Evolutionary conservation across 2,797 vertebrate genomes (phyloP), one percentile per base, ranked within the genome.

Genomic region (Smutsia gigantea): DNA sequence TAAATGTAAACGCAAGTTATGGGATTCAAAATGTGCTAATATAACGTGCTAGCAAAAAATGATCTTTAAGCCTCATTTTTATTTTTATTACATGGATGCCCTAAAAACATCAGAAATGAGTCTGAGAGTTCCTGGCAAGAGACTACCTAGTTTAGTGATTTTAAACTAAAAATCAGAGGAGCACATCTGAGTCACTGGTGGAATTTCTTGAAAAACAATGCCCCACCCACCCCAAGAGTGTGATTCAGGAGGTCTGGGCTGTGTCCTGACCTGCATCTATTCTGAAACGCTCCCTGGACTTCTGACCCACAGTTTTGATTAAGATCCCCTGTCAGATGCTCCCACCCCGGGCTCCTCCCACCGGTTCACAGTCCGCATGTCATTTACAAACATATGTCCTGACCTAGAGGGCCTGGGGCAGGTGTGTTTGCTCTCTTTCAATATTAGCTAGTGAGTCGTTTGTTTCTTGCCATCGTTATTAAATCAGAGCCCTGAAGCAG

Each of bases 401-500:
- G 66, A 86, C 57, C 49, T 49, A n/a, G n/a, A 90, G 68, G 55
- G 78, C 78, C 90, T 12, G 27, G 68, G 91, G 87, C 77, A 71
- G 93, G 81, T 64, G 68, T 69, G 13, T 85, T 66, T 90, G 90
- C 12, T 29, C 68, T 94, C 71, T 79, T 83, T 90, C 69, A 68
- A 21, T 31, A 75, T 71, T 49, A 93, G 77, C 79, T 68, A 78
- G 90, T 17, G 61, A 95, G 77, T 25, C 18, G 0, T 89, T 92
- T 96, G 91, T 86, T 94, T 93, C 86, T 91, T 93, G 59, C 84
- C 78, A 63, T 66, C 89, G 69, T 97, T 91, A 84, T 91, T 96
- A 97, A 97, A 86, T 93, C 53, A 49, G 75, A 93, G 68, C 64
- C 95, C 68, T 25, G 74, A 79, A 87, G 88, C 78, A 69, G 84